Evolutionary conservation across 1,140 invertebrate genomes (phyloP).

Genomic region (Cyclargus thomasi): DNA sequence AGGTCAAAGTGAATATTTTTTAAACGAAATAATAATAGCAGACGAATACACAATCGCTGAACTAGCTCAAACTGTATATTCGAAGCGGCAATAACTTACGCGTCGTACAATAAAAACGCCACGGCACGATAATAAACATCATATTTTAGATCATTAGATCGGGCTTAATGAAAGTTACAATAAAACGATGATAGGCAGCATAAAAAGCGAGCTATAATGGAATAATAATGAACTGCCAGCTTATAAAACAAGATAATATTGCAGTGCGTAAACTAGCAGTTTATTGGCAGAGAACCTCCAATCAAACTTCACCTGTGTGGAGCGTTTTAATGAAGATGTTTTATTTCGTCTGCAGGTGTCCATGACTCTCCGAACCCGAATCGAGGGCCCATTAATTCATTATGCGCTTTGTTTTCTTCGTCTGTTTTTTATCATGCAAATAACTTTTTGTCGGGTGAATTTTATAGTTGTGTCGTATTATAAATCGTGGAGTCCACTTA

Average conservation of each 20-base stretch:
- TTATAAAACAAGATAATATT: constrained; percentile 34
- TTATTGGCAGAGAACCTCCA: constrained; percentile 34
- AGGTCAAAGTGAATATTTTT: background rate
- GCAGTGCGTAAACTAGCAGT: constrained; percentile 42
- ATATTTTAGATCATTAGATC: constrained; percentile 16
- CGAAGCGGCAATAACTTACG: background rate
- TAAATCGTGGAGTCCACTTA: constrained; percentile 60
- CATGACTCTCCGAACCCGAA: constrained; percentile 41
- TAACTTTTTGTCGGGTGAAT: constrained; percentile 40
- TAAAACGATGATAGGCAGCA: constrained; percentile 17
- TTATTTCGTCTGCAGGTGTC: constrained; percentile 62
- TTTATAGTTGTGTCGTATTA: constrained; percentile 62
- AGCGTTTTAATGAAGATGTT: constrained; percentile 68
- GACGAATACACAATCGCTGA: background rate
- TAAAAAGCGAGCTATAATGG: constrained; percentile 18
- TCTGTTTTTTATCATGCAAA: constrained; percentile 43
- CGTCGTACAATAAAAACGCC: constrained; percentile 8
- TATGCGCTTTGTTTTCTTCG: constrained; percentile 71
- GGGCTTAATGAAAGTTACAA: background rate
- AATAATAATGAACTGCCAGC: constrained; percentile 22
- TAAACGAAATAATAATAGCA: background rate
- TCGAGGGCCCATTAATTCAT: constrained; percentile 64
- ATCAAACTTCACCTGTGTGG: constrained; percentile 54
- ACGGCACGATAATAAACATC: constrained; percentile 11
- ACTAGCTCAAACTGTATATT: constrained; percentile 4